Evolutionary conservation across 2,888 invertebrate genomes (phyloP), one percentile per base, ranked within the genome.

Genomic region (Acleris laterana): DNA sequence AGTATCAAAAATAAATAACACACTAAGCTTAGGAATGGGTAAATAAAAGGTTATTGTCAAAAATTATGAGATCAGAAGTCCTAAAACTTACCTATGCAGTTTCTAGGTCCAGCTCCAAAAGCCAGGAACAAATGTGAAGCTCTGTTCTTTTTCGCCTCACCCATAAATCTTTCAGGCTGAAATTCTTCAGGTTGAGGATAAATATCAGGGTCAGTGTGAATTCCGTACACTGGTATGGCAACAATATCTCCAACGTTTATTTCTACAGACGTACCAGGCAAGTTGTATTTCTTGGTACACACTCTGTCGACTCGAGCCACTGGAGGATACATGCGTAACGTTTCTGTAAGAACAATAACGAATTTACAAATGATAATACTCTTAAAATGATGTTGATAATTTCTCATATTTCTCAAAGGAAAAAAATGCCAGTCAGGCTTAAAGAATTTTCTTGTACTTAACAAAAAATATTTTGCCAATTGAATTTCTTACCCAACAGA

Each of bases 291-390:
- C 72, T 94, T 94, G 0, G 93, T 93, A 69, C 94, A 94, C 0
- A 85, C 76, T 61, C 95, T 84, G 67, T 94, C 94, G 1, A 94
- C 80, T 28, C 93, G 81, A 2, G 93, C 85, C 5, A 93, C 87
- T 1, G 94, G 94, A 0, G 95, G 94, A 77, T 94, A 94, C 72
- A 93, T 80, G 20, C 95, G 88, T 50, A 95, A 80, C 0, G 94
- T 93, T 88, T 95, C 95, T 93, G 85, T 19, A 85, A 89, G 57
- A 57, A 69, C 53, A 38, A 20, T 19, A 1, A 28, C 9, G 9
- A 9, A 59, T 16, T 44, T n/a, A 46, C 11, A 16, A 56, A 16
- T 13, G 19, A 22, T 5, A 52, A 32, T 32, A 2, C 2, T 32
- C 0, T 32, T 32, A 9, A 32, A 32, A 32, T 32, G 32, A 3